Evolutionary conservation across 2,797 vertebrate species (phyloP).

Genomic region (Simalia tracyae): DNA sequence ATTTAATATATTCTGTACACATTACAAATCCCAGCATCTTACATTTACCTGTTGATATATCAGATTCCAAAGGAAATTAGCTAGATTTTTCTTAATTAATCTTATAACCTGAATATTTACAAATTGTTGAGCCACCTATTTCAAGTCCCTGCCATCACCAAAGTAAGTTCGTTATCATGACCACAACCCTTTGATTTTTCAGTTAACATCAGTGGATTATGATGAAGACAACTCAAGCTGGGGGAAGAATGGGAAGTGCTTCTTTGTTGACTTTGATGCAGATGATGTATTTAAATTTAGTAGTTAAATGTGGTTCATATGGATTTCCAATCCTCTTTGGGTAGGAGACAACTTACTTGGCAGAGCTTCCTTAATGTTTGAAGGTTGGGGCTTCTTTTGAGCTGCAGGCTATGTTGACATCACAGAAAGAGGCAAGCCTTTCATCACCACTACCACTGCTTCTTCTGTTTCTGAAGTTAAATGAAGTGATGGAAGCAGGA

Average conservation of each 20-base stretch:
- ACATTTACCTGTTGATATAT: neutral
- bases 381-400: neutral
- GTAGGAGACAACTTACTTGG: neutral
- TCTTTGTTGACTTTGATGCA: neutral
- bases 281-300: neutral
- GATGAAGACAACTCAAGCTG: too few relatives aligned
- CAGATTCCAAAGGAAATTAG: neutral
- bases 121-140: neutral
- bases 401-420: neutral
- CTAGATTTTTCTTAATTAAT: neutral
- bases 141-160: neutral
- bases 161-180: too few relatives aligned
- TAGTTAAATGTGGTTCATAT: neutral
- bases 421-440: neutral
- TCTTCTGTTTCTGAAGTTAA: neutral
- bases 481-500: neutral
- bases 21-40: neutral
- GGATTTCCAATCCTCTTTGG: neutral
- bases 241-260: neutral
- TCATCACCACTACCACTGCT: neutral
- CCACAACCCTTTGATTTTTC: too few relatives aligned
- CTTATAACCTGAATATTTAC: neutral
- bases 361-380: neutral
- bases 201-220: too few relatives aligned
- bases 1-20: neutral